Conservation (phyloP, 2,888 invertebrate species). For the Epirrhoe alternata region DNA sequence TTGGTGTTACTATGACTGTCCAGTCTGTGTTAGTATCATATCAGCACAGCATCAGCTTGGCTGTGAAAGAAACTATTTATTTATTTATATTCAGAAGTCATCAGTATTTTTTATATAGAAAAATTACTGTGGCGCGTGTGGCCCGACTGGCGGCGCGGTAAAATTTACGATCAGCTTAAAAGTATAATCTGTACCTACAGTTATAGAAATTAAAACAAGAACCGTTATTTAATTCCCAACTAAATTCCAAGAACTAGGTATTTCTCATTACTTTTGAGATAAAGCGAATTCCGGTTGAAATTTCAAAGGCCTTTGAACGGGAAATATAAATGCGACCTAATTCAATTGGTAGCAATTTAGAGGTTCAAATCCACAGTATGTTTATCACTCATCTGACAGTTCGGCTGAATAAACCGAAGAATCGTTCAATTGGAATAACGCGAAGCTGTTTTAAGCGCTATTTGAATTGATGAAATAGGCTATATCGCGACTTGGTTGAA, state of each 20-base stretch:
- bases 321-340: conserved; percentile 10
- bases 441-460: conserved; percentile 24
- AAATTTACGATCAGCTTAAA: no score
- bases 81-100: no score
- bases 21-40: no score
- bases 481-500: conserved; percentile 7
- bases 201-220: no score
- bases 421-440: conserved; percentile 21
- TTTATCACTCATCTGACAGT: conserved; percentile 30
- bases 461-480: conserved; percentile 25
- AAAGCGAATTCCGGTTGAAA: neutral
- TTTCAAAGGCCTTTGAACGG: conserved; percentile 5
- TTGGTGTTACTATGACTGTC: no score
- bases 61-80: no score
- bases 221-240: neutral
- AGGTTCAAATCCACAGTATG: conserved; percentile 19
- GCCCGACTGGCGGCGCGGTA: no score
- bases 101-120: no score
- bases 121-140: no score
- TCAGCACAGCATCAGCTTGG: no score
- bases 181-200: no score
- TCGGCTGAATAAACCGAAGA: conserved; percentile 21
- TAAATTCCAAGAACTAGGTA: neutral
- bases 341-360: conserved; percentile 9
- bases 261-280: conserved; percentile 1